phyloP scores from a whole-genome alignment of 2,113 vertebrate species.

The Podarcis muralis region DNA sequence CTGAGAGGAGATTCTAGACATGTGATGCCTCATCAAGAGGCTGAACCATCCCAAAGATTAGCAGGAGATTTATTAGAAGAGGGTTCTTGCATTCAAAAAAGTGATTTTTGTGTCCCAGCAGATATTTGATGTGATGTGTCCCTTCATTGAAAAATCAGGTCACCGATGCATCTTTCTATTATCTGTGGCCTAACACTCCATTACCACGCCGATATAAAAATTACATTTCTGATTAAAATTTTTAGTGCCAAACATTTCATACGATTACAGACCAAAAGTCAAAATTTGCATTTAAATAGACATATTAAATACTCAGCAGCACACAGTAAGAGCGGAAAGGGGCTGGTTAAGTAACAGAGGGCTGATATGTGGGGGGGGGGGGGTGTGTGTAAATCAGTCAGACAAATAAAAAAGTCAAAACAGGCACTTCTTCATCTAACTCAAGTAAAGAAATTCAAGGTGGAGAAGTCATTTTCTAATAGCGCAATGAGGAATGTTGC shows the following conservation, averaged over 20 bases:
- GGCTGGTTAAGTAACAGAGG: conserved; percentile 53
- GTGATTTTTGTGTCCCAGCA: neutral
- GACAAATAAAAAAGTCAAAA: neutral
- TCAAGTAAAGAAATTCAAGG: neutral
- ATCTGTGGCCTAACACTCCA: conserved; percentile 42
- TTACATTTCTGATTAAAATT: conserved; percentile 77
- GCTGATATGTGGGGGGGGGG: neutral
- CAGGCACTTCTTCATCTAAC: neutral
- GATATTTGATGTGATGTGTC: neutral
- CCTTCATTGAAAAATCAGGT: rapidly evolving
- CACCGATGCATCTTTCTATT: conserved; percentile 15
- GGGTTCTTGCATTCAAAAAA: neutral
- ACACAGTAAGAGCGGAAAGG: conserved; percentile 55
- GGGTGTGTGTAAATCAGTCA: neutral
- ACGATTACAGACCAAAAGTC: conserved; percentile 80
- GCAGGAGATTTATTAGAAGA: rapidly evolving
- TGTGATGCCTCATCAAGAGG: neutral
- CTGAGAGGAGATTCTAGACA: neutral
- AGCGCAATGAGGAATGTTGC: neutral
- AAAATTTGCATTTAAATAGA: conserved; percentile 86
- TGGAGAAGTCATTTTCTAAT: neutral
- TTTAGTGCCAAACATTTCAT: conserved; percentile 77
- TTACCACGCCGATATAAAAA: conserved; percentile 66
- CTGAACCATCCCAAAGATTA: neutral
- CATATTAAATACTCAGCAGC: conserved; percentile 73